These are phyloP conservation scores for Chloebia gouldiae DNA, from an alignment of 2,113 vertebrate species.

Conservation along the genomic window DNA sequence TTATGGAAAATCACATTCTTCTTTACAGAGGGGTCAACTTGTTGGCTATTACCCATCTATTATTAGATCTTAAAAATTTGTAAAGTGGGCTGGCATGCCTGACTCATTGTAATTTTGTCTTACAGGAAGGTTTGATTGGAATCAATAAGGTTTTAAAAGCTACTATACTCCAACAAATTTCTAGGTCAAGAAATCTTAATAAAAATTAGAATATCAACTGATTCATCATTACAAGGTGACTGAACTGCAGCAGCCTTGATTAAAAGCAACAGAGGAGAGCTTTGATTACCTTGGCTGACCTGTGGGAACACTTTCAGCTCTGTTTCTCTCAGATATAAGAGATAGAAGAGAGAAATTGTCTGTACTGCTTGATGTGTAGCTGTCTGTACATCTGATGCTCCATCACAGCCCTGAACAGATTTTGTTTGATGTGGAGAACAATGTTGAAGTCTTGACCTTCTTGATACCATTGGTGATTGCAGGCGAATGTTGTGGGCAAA, in stretches of 20 bases:
- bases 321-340: conserved; percentile 56
- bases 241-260: conserved; percentile 7
- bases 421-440: conserved; percentile 71
- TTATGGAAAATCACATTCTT: neutral
- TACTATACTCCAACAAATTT: neutral
- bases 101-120: neutral
- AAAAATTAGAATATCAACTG: conserved; percentile 41
- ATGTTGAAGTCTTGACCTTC: conserved; percentile 64
- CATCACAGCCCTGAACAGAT: conserved; percentile 62
- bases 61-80: neutral
- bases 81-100: neutral
- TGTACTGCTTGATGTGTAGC: conserved; percentile 68
- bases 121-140: neutral
- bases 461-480: conserved; percentile 46
- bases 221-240: conserved; percentile 35
- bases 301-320: conserved; percentile 58
- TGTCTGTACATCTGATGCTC: conserved; percentile 56
- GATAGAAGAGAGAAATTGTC: conserved; percentile 61
- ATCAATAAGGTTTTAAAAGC: neutral
- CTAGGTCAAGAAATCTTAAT: neutral
- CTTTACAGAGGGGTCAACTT: neutral
- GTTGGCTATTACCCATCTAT: neutral
- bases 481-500: conserved; percentile 14
- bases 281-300: conserved; percentile 78
- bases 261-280: conserved; percentile 54